Percentiles rank a stretch among this genome's conserved stretches.
Evolutionary conservation across 2,113 vertebrate species (phyloP).

Genomic region (Aplodontia rufa): DNA sequence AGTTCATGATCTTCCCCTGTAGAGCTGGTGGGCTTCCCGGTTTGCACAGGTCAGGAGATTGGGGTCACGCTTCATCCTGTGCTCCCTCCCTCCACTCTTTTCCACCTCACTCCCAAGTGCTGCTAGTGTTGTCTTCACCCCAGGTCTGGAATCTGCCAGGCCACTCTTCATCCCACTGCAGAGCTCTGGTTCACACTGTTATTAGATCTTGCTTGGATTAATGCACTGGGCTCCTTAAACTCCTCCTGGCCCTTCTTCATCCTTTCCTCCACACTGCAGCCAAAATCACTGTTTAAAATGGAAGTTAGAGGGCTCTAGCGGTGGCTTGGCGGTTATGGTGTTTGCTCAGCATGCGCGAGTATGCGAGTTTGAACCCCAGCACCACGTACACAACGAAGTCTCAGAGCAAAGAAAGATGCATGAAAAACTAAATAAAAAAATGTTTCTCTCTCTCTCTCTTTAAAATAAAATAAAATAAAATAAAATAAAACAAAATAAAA

Average conservation of each 20-base stretch:
- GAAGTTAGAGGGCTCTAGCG: no score
- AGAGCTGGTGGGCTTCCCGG: neutral
- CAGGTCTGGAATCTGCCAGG: neutral
- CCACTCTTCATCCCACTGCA: neutral
- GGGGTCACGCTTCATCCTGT: neutral
- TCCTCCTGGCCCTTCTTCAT: neutral
- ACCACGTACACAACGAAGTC: no score
- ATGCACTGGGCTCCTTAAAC: neutral
- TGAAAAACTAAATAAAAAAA: no score
- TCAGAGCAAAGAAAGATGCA: no score
- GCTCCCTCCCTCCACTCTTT: neutral
- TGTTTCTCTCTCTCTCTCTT: no score
- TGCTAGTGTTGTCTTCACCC: neutral
- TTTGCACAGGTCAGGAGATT: neutral
- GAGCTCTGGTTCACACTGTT: neutral
- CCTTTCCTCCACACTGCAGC: neutral
- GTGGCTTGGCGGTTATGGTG: no score
- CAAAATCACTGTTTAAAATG: neutral
- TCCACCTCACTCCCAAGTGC: neutral
- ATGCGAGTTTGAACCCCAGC: no score
- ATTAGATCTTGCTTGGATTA: neutral
- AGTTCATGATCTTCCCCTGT: neutral
- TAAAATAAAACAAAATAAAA: no score
- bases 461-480: no score
- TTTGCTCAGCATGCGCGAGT: no score